phyloP scores from a whole-genome alignment of 2,113 vertebrate genomes.

The Callipepla californica region DNA sequence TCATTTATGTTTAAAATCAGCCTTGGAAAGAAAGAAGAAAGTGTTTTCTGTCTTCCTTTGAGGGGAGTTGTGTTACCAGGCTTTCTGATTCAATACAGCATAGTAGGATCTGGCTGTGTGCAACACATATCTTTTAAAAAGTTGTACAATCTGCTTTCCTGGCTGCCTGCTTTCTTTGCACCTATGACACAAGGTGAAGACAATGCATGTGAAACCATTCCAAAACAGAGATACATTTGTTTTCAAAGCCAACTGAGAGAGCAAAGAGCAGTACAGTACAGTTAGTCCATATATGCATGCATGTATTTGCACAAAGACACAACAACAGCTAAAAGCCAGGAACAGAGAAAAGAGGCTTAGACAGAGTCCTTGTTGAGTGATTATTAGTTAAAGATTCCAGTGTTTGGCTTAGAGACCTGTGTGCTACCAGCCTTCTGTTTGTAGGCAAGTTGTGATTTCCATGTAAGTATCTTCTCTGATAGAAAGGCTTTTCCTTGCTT shows the following conservation, averaged over 20 bases:
- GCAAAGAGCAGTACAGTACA: neutral
- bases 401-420: neutral
- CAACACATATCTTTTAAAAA: neutral
- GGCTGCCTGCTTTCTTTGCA: neutral
- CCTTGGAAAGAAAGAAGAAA: neutral
- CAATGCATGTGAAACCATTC: neutral
- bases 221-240: neutral
- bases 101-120: neutral
- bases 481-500: neutral
- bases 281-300: fast-evolving
- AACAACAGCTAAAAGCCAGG: neutral
- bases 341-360: neutral
- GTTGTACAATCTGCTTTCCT: neutral
- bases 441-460: neutral
- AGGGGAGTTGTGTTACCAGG: neutral
- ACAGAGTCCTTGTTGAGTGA: neutral
- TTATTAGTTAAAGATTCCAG: neutral
- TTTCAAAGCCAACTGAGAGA: neutral
- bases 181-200: neutral
- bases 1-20: neutral
- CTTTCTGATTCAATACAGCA: fast-evolving
- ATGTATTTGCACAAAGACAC: neutral
- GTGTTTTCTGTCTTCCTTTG: neutral
- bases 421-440: neutral
- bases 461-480: neutral